Evolutionary conservation across 2,797 vertebrate genomes (phyloP).

Genomic region (Oryzias sinensis): DNA sequence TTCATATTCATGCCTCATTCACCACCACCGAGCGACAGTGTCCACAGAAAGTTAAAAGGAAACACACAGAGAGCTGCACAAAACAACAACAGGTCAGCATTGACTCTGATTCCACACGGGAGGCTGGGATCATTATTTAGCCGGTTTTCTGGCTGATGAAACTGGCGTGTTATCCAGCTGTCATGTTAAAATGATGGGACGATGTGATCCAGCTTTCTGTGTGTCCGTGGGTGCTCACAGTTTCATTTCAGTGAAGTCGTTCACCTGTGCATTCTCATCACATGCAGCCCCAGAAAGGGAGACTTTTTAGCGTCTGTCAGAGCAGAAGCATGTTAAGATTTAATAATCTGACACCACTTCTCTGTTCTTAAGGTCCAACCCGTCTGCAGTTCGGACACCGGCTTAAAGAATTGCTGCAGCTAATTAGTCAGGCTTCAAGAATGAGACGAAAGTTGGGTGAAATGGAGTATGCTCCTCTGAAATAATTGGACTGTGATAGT

Average conservation of each 20-base stretch:
- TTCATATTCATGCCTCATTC: conserved; percentile 49
- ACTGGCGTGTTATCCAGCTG: not conserved
- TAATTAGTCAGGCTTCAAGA: conserved; percentile 58
- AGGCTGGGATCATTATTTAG: conserved; percentile 5
- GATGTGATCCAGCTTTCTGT: not conserved
- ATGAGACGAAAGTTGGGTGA: conserved; percentile 41
- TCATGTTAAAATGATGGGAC: conserved; percentile 5
- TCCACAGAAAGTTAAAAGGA: conserved; percentile 11
- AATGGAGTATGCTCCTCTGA: conserved; percentile 38
- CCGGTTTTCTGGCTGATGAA: conserved; percentile 1
- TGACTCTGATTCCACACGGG: not conserved
- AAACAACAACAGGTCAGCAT: no score
- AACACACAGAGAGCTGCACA: not conserved
- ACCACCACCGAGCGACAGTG: conserved; percentile 4
- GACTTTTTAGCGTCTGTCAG: conserved; percentile 17
- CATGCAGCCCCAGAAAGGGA: conserved; percentile 3
- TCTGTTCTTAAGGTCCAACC: conserved; percentile 26
- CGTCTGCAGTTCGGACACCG: conserved; percentile 5
- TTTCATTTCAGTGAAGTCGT: conserved; percentile 11
- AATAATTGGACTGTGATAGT: conserved; percentile 50
- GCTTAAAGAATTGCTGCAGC: conserved; percentile 8
- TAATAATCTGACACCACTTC: conserved; percentile 34
- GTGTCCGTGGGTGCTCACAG: not conserved
- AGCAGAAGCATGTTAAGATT: conserved; percentile 26
- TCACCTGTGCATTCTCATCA: conserved; percentile 5